Evolutionary conservation across 2,888 invertebrate species (phyloP).

Genomic region (Andrena flavipes): DNA sequence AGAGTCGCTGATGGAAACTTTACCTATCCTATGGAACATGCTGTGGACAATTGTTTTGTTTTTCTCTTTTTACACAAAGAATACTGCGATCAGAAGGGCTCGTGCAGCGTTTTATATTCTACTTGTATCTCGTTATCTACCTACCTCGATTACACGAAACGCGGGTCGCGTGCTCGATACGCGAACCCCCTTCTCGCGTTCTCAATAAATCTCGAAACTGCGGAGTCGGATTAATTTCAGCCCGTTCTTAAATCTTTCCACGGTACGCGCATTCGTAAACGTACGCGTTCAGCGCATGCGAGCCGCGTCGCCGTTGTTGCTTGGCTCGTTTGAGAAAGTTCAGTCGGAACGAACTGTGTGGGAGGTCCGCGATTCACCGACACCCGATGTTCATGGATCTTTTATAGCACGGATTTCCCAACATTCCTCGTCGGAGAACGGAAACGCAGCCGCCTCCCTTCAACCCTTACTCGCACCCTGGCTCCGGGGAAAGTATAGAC

Average conservation of each 20-base stretch:
- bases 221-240: no score
- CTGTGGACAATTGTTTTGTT: not conserved
- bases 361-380: conserved; percentile 65
- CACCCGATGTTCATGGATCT: conserved; percentile 62
- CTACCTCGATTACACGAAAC: conserved; percentile 1
- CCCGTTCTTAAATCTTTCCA: conserved; percentile 27
- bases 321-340: conserved; percentile 56
- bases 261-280: conserved; percentile 28
- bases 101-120: no score
- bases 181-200: conserved; percentile 8
- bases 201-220: not conserved
- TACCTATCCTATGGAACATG: not conserved
- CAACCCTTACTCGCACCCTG: not conserved
- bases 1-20: no score
- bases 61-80: no score
- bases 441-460: not conserved
- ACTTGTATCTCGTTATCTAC: not conserved
- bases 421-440: conserved; percentile 43
- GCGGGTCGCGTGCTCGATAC: no score
- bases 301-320: conserved; percentile 2
- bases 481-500: not conserved
- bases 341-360: conserved; percentile 55
- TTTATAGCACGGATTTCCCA: conserved; percentile 74
- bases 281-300: conserved; percentile 28
- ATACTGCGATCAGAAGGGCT: no score